A percentile compares a stretch with the other conserved stretches of the same genome.
These are phyloP conservation scores for Sciurus carolinensis DNA, from an alignment of 2,797 vertebrate genomes.

Conservation along the genomic window DNA sequence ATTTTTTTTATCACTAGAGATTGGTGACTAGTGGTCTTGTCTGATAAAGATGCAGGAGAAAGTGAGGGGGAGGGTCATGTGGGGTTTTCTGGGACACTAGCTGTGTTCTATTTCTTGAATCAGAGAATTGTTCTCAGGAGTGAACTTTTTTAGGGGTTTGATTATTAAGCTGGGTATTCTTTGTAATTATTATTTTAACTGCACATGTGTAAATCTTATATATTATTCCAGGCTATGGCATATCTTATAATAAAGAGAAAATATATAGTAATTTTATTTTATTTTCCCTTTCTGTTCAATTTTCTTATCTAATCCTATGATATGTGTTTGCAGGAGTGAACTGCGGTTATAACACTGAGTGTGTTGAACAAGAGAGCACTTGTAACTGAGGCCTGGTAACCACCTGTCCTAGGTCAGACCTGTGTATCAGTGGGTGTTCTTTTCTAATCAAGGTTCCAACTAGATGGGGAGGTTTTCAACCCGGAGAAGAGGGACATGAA, in stretches of 20 bases:
- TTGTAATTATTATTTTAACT: conserved; percentile 43
- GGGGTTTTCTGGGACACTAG: background rate
- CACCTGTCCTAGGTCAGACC: background rate
- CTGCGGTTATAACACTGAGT: background rate
- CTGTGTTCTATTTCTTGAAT: conserved; percentile 6
- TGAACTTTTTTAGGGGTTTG: conserved; percentile 8
- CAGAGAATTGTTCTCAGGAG: background rate
- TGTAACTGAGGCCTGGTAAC: background rate
- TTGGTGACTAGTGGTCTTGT: background rate
- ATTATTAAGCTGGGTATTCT: background rate
- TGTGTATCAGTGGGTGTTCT: background rate
- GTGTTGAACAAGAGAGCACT: background rate
- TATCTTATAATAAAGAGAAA: background rate
- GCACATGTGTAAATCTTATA: background rate
- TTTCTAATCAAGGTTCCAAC: background rate
- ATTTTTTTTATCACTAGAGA: background rate
- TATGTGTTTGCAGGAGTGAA: background rate
- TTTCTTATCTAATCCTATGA: background rate
- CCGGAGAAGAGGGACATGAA: background rate
- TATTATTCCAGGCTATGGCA: background rate
- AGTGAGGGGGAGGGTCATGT: background rate
- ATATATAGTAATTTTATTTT: background rate
- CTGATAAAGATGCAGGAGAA: background rate
- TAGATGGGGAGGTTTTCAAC: background rate
- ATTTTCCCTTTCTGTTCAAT: background rate